Base-by-base conservation (phyloP, 2,113 vertebrate species). In the human (Homo sapiens) region DNA sequence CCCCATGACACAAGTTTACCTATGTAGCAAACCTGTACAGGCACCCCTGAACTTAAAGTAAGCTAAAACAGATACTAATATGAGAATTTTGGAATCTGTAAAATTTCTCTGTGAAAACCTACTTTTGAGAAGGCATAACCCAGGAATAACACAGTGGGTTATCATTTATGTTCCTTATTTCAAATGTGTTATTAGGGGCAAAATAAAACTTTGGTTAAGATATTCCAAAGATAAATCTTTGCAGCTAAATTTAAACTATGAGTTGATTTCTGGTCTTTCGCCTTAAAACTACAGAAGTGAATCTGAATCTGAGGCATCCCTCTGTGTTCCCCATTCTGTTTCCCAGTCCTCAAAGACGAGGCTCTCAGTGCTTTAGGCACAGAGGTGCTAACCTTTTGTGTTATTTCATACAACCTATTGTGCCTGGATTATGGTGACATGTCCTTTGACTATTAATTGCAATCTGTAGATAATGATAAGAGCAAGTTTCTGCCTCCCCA, bases 111-210 rank as follows among this genome's bases (percentile, higher is more conserved):
- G 2, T 50, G 78, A 76, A 88, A 86, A 93, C 8, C 25, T 66
- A 20, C n/a, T 22, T 72, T 81, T 27, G 45, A 8, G 1, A 96
- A 97, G 30, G 55, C 18, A n/a, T 35, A 72, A 61, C 16, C n/a
- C 27, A 89, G 45, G 22, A 87, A 78, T 95, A 50, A 79, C 61
- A 52, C 73, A 88, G 12, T 83, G 50, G 18, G 0, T 45, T 70
- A 59, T 80, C 52, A 55, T 40, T 64, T 52, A 89, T 20, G 20
- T 75, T 94, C 32, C 45, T 92, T 95, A 87, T 55, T 95, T 90
- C 59, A 94, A 57, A 93, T 50, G 55, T 79, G 61, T 72, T 64
- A 50, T 79, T 93, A 70, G 75, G 59, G 55, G 25, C n/a, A 89
- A 92, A 86, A 86, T 50, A 81, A 78, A 45, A 48, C 9, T 59